These are phyloP conservation scores for Leucopsar rothschildi DNA, from an alignment of 2,113 vertebrate species.

Conservation along the genomic window DNA sequence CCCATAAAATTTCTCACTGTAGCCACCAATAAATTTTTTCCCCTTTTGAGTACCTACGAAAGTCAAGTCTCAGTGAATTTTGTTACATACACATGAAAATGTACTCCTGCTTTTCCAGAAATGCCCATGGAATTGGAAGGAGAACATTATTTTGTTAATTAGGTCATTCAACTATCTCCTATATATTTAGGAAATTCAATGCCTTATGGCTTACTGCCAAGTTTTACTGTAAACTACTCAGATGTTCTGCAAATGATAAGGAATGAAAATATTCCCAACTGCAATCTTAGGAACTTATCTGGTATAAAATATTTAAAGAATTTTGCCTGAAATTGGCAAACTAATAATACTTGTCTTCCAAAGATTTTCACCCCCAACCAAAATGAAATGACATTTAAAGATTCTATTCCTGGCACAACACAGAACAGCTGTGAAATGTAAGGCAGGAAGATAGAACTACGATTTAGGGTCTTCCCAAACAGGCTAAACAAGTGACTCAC, in stretches of 20 bases:
- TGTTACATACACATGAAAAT: neutral
- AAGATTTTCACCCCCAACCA: neutral
- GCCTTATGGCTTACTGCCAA: neutral
- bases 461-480: neutral
- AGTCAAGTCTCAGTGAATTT: neutral
- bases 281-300: neutral
- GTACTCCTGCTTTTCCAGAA: neutral
- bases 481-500: neutral
- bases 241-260: neutral
- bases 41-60: neutral
- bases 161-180: neutral
- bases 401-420: neutral
- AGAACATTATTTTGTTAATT: slow-evolving; percentile 29
- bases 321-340: neutral
- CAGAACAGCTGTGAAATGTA: neutral
- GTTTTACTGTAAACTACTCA: neutral
- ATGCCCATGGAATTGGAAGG: neutral
- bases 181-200: neutral
- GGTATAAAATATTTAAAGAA: neutral
- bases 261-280: neutral
- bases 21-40: neutral
- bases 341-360: neutral
- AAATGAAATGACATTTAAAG: neutral
- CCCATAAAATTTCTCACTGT: neutral
- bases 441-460: neutral